phyloP scores from a whole-genome alignment of 2,113 vertebrate genomes.

The Hiodon tergisus region DNA sequence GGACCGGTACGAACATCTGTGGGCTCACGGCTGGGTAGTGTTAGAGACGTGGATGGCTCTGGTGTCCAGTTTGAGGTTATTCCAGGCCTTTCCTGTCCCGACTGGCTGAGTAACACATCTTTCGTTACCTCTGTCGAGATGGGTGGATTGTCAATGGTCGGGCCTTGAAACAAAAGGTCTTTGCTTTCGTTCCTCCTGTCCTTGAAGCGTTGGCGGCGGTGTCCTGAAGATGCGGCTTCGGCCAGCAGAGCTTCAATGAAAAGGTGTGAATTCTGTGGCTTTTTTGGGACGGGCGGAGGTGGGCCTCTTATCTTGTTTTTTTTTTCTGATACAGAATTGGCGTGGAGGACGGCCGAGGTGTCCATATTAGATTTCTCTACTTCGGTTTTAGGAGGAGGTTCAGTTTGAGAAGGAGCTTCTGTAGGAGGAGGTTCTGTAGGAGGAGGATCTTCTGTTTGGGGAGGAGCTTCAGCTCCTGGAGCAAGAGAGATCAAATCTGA shows the following conservation, averaged over 20 bases:
- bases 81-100: constrained; percentile 39
- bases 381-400: not conserved
- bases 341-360: constrained; percentile 6
- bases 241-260: constrained; percentile 41
- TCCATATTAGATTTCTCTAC: constrained; percentile 1
- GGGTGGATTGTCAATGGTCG: constrained; percentile 51
- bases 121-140: constrained; percentile 46
- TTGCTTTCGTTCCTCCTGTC: constrained; percentile 50
- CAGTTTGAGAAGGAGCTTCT: not conserved
- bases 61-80: not conserved
- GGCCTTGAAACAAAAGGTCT: constrained; percentile 45
- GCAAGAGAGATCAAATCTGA: not conserved
- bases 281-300: constrained; percentile 62
- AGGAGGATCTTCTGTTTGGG: no score
- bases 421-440: no score
- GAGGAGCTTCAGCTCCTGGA: not conserved
- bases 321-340: constrained; percentile 26
- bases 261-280: constrained; percentile 59
- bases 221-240: constrained; percentile 28
- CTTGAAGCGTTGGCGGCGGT: constrained; percentile 20
- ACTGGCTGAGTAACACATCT: constrained; percentile 28
- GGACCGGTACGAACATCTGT: no score
- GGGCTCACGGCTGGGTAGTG: not conserved
- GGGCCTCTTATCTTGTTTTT: constrained; percentile 55
- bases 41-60: not conserved